Evolutionary conservation across 2,113 vertebrate species (phyloP).

Genomic region (Suricata suricatta): DNA sequence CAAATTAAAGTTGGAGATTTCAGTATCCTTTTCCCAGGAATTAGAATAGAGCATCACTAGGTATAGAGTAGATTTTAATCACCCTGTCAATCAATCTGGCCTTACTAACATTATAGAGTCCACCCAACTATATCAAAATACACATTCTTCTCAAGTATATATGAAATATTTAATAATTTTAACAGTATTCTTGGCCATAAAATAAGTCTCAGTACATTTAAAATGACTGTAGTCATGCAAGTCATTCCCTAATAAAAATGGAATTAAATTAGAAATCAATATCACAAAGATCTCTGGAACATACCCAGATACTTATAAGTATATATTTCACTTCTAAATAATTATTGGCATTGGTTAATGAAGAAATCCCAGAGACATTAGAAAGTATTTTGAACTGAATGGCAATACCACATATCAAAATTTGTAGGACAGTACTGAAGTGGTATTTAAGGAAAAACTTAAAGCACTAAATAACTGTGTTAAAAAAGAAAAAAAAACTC

Average conservation of each 20-base stretch:
- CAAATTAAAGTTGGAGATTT: background rate
- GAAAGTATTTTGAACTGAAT: background rate
- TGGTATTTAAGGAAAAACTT: background rate
- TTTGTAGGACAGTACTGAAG: background rate
- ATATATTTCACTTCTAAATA: background rate
- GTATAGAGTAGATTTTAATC: background rate
- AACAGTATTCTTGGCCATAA: background rate
- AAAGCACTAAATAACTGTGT: background rate
- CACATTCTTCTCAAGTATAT: background rate
- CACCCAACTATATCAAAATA: background rate
- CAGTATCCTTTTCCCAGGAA: background rate
- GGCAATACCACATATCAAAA: background rate
- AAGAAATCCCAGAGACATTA: background rate
- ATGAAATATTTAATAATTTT: background rate
- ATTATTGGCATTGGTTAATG: background rate
- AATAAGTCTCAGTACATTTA: background rate
- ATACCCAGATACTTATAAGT: background rate
- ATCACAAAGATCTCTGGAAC: background rate
- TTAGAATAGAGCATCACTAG: background rate
- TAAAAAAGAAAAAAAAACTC: background rate
- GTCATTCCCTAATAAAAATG: background rate
- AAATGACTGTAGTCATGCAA: background rate
- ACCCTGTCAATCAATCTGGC: background rate
- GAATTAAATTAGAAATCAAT: background rate
- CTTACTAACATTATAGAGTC: background rate